These are phyloP conservation scores for Mastigias papua DNA, from an alignment of 30 jellyfish, hydroid and myxozoan species.

Conservation along the genomic window DNA sequence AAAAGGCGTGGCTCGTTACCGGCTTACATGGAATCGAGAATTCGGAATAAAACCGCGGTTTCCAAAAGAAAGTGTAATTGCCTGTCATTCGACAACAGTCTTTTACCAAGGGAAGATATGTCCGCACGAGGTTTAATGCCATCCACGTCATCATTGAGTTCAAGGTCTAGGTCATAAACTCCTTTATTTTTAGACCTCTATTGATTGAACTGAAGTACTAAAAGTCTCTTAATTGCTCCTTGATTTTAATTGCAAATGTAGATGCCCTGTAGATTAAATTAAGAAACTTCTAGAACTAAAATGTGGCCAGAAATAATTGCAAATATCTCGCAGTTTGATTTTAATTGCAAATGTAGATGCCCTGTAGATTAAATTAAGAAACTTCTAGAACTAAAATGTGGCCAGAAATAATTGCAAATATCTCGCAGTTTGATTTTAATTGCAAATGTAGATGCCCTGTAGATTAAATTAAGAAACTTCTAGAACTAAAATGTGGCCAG, in stretches of 20 bases:
- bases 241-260: no score
- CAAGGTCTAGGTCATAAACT: no score
- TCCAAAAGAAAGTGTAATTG: background rate
- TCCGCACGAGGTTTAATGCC: background rate
- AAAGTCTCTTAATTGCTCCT: no score
- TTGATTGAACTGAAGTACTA: no score
- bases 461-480: background rate
- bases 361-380: background rate
- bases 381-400: background rate
- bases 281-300: background rate
- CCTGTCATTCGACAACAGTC: background rate
- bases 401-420: no score
- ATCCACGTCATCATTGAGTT: no score
- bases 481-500: background rate
- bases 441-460: no score
- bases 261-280: background rate
- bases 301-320: background rate
- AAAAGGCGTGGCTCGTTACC: background rate
- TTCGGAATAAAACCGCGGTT: background rate
- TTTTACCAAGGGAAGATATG: background rate
- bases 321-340: no score
- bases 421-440: no score
- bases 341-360: no score
- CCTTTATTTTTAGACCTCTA: no score
- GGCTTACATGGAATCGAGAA: background rate